Percentiles rank a stretch among this genome's conserved stretches.
Evolutionary conservation across 2,113 vertebrate genomes (phyloP).

Genomic region (Eclectus roratus): DNA sequence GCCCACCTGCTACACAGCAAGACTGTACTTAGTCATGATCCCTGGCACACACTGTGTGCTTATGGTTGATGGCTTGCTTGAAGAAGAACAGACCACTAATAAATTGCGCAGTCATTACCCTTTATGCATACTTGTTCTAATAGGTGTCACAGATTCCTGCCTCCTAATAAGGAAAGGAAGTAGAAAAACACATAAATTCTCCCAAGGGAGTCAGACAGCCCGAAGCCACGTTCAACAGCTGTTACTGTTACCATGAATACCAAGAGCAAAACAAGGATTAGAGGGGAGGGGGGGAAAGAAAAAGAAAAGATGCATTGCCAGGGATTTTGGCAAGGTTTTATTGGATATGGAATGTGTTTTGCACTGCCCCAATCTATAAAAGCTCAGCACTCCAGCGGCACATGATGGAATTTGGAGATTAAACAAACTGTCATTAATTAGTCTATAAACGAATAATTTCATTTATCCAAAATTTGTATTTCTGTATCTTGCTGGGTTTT

Average conservation of each 20-base stretch:
- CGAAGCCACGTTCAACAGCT: slow-evolving; percentile 74
- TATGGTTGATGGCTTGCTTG: slow-evolving; percentile 67
- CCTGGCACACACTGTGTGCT: background rate
- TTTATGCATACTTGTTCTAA: slow-evolving; percentile 83
- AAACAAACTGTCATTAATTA: slow-evolving; percentile 65
- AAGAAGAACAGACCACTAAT: slow-evolving; percentile 82
- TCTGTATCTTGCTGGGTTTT: background rate
- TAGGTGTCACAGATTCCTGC: slow-evolving; percentile 81
- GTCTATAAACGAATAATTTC: background rate
- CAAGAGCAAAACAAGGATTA: slow-evolving; percentile 74
- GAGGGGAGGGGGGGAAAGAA: rapidly evolving
- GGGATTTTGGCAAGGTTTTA: slow-evolving; percentile 64
- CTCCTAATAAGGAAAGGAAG: slow-evolving; percentile 87
- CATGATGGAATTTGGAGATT: slow-evolving; percentile 59
- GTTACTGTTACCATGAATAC: slow-evolving; percentile 76
- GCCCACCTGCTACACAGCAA: slow-evolving; percentile 55
- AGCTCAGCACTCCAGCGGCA: slow-evolving; percentile 1
- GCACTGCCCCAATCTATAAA: slow-evolving; percentile 31
- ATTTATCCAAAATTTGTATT: background rate
- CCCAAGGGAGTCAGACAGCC: slow-evolving; percentile 79
- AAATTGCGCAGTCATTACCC: slow-evolving; percentile 80
- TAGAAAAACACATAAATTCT: slow-evolving; percentile 84
- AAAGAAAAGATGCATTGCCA: slow-evolving; percentile 33
- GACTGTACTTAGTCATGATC: background rate
- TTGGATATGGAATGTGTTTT: slow-evolving; percentile 64